Conservation (phyloP, 2,113 vertebrate species). For the Boulengeromyrus knoepffleri region DNA sequence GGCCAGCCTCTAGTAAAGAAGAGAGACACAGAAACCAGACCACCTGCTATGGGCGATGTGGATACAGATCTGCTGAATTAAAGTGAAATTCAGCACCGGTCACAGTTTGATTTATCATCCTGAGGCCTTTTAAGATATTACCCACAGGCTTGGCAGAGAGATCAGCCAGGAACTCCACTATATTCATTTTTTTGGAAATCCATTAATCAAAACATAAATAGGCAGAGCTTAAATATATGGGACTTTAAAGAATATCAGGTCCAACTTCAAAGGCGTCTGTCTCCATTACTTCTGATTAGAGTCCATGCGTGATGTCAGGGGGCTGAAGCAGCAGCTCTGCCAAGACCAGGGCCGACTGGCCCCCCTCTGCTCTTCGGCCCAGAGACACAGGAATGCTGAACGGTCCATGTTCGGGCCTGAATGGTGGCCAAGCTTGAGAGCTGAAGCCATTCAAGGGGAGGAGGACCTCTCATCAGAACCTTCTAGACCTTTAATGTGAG, state of each 20-base stretch:
- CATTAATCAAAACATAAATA: constrained; percentile 46
- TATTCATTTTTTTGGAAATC: constrained; percentile 30
- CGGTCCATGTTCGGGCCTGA: background rate
- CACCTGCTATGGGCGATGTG: constrained; percentile 27
- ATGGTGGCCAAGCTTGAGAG: background rate
- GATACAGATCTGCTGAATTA: constrained; percentile 39
- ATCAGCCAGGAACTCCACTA: constrained; percentile 27
- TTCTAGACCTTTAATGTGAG: background rate
- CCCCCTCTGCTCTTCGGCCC: background rate
- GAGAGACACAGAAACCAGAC: constrained; percentile 10
- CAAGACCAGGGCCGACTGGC: background rate
- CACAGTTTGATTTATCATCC: constrained; percentile 36
- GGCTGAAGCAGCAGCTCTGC: constrained; percentile 10
- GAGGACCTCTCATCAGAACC: background rate
- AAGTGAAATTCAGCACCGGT: constrained; percentile 19
- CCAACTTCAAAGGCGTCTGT: constrained; percentile 39
- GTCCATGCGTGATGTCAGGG: constrained; percentile 29
- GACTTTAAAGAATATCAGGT: constrained; percentile 37
- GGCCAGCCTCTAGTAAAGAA: background rate
- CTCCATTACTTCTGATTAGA: constrained; percentile 40
- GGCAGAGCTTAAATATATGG: constrained; percentile 34
- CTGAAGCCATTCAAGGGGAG: background rate
- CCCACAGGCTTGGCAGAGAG: constrained; percentile 30
- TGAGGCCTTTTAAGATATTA: constrained; percentile 43
- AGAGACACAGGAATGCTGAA: background rate